Conservation (phyloP, 2,888 invertebrate genomes). For the Mesorhabditis belari region DNA sequence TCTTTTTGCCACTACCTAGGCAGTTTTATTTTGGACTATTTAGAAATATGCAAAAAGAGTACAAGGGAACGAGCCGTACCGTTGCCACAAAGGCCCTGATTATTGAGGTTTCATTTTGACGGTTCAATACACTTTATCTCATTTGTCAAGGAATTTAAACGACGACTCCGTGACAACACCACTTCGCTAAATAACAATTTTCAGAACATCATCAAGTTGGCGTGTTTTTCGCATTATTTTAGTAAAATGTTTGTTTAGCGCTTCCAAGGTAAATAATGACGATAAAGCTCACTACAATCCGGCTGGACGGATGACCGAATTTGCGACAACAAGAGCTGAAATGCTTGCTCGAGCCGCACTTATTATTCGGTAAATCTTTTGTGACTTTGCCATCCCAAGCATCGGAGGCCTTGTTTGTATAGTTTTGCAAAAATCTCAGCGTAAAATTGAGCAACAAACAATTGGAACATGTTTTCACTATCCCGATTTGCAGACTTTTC, state of each 20-base stretch:
- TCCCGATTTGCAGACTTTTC: background rate
- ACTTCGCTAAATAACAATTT: constrained; percentile 96
- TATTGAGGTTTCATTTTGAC: too few species aligned
- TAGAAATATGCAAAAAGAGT: too few species aligned
- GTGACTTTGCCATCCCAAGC: too few species aligned
- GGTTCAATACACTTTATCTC: too few species aligned
- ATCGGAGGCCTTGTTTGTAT: background rate
- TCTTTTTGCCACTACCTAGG: too few species aligned
- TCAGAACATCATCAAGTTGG: constrained; percentile 66
- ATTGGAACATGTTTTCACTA: too few species aligned
- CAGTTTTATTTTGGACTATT: too few species aligned
- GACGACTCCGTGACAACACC: constrained; percentile 87
- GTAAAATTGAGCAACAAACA: too few species aligned
- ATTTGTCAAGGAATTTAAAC: constrained; percentile 77
- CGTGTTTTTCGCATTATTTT: background rate
- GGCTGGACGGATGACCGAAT: constrained; percentile 40
- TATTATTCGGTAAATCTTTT: constrained; percentile 30
- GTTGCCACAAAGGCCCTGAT: too few species aligned
- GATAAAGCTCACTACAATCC: constrained; percentile 33
- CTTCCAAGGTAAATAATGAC: constrained; percentile 25
- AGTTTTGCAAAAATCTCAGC: background rate
- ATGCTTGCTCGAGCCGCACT: constrained; percentile 41
- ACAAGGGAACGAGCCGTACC: too few species aligned
- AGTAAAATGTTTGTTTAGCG: background rate
- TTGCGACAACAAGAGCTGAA: constrained; percentile 35